Evolutionary conservation across 2,888 invertebrate species (phyloP), one percentile per base, ranked within the genome.

Genomic region (Dryadula phaetusa): DNA sequence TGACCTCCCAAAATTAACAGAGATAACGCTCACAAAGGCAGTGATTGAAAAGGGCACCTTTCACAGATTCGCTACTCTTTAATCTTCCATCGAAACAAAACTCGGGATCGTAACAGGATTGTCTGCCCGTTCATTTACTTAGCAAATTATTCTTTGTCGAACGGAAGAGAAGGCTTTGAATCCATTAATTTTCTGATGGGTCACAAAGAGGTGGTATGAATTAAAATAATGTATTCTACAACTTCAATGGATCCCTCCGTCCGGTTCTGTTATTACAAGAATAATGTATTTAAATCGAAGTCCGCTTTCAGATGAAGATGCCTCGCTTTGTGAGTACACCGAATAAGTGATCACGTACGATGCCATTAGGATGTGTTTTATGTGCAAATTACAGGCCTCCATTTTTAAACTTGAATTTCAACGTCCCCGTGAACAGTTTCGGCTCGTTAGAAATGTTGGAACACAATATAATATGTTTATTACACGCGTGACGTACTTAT

Each of bases 131-230:
- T 91, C 91, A 92, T 92, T 92, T 92, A 92, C 92, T 92, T 92
- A 92, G 87, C 88, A 92, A 92, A 92, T 92, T 91, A 92, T 92
- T 92, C 92, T 92, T 92, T 92, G 91, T 91, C 84, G 85, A 88
- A 88, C 91, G 91, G 90, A 90, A 90, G 88, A 88, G 91, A 86
- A 87, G 88, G 86, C 88, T 92, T 91, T 92, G 92, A 91, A 91
- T 92, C 90, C 92, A 92, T 92, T 92, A 91, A 92, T 91, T 86
- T 87, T 78, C 79, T 84, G 90, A 90, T 86, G 88, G 91, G 89
- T 91, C 92, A 89, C 90, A 89, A 89, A 90, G 90, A 91, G 91
- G 90, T 91, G 88, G 88, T 88, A 85, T 87, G 84, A 91, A 91
- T 92, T 92, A 91, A 92, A 90, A 92, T 92, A 92, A 92, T 92